phyloP scores from a whole-genome alignment of 2,888 invertebrate genomes.

The Nomada ferruginata region DNA sequence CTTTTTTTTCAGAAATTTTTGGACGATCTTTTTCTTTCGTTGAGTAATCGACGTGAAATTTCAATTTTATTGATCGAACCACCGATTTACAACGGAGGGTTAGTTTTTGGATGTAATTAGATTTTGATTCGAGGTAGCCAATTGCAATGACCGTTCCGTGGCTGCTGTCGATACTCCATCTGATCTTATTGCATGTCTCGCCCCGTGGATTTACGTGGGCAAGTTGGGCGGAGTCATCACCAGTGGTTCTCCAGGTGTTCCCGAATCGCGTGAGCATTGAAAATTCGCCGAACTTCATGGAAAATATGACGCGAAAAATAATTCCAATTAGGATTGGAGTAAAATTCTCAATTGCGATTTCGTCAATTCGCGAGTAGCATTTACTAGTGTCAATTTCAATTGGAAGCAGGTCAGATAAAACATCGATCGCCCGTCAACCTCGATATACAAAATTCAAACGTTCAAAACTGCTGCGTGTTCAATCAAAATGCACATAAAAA shows the following conservation, averaged over 20 bases:
- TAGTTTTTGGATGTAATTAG: conserved; percentile 24
- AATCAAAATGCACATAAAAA: not conserved
- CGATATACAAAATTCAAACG: not conserved
- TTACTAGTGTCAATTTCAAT: no score
- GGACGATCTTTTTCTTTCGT: not conserved
- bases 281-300: not conserved
- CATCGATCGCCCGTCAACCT: not conserved
- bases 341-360: not conserved
- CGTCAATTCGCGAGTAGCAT: no score
- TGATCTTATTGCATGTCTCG: conserved; percentile 50
- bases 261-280: not conserved
- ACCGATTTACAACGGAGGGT: not conserved
- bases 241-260: conserved; percentile 43
- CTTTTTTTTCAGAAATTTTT: not conserved
- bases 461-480: not conserved
- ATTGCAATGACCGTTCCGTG: conserved; percentile 27
- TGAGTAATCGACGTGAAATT: conserved; percentile 14
- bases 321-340: not conserved
- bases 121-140: conserved; percentile 33
- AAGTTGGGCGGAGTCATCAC: conserved; percentile 55
- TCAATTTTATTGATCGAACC: conserved; percentile 17
- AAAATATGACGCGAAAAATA: not conserved
- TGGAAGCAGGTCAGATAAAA: no score
- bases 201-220: conserved; percentile 56
- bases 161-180: conserved; percentile 33